phyloP scores from a whole-genome alignment of 37 sponge, comb jelly and placozoan genomes.

The Chondrilla cf. caribensis region DNA sequence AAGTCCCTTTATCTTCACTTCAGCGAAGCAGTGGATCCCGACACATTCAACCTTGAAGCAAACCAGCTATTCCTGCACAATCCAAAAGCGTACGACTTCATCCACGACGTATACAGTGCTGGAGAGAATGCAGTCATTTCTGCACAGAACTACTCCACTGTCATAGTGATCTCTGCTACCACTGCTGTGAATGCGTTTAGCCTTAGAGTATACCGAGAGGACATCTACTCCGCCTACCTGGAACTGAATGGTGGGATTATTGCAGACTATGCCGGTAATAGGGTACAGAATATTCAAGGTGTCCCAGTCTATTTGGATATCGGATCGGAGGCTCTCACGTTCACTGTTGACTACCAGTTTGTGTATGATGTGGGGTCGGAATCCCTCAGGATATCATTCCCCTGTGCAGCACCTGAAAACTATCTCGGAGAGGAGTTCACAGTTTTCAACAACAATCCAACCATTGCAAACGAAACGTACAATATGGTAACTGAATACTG shows the following conservation, averaged over 20 bases:
- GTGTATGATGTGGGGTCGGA: conserved; percentile 4
- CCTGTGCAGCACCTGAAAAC: neutral
- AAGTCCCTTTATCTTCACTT: neutral
- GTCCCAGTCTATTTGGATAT: neutral
- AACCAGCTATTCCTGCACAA: neutral
- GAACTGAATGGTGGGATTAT: neutral
- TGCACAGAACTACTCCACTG: conserved; percentile 1
- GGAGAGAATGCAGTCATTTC: neutral
- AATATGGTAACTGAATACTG: neutral
- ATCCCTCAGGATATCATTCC: neutral
- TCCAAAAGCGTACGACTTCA: neutral
- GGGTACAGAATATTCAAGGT: too few relatives aligned
- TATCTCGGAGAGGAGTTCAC: neutral
- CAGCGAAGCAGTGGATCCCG: conserved; percentile 10
- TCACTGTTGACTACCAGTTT: neutral
- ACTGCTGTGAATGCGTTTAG: neutral
- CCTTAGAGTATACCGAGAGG: neutral
- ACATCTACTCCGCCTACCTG: neutral
- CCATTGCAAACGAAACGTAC: neutral
- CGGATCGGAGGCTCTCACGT: neutral
- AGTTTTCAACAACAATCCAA: neutral
- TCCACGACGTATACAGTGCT: neutral
- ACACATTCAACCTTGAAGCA: neutral
- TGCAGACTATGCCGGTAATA: neutral
- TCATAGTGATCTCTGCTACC: neutral